phyloP scores from a whole-genome alignment of 2,888 invertebrate genomes.

The Cantharis rufa region DNA sequence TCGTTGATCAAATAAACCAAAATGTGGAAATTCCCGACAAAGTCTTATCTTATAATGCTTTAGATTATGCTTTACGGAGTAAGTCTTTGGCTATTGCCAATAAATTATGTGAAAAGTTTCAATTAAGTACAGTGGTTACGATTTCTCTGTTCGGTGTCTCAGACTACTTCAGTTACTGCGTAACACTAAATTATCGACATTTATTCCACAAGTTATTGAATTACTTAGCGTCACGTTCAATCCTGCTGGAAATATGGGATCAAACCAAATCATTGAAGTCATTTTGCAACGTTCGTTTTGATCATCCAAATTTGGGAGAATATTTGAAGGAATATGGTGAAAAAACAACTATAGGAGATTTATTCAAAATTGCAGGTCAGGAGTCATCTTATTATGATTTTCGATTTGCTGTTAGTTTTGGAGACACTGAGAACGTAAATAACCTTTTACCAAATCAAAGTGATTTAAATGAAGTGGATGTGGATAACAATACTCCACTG shows the following conservation, averaged over 20 bases:
- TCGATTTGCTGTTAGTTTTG: background rate
- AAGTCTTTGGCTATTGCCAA: background rate
- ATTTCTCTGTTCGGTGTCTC: background rate
- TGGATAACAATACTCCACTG: background rate
- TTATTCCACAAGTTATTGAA: background rate
- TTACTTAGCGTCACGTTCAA: background rate
- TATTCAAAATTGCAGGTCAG: background rate
- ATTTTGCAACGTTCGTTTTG: background rate
- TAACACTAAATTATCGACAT: background rate
- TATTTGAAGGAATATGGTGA: background rate
- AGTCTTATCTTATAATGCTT: background rate
- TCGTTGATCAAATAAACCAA: background rate
- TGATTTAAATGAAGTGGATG: background rate
- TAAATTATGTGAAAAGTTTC: background rate
- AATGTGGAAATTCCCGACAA: background rate
- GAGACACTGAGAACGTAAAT: background rate
- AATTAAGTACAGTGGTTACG: background rate
- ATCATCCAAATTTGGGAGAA: background rate
- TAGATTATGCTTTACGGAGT: background rate
- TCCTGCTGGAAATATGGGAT: background rate
- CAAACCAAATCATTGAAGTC: no score
- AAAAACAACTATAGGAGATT: background rate
- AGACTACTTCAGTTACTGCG: background rate
- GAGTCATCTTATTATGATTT: background rate
- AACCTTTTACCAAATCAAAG: background rate